Evolutionary conservation across 1,140 invertebrate species (phyloP).

Genomic region (Drosophila pseudoananassae): DNA sequence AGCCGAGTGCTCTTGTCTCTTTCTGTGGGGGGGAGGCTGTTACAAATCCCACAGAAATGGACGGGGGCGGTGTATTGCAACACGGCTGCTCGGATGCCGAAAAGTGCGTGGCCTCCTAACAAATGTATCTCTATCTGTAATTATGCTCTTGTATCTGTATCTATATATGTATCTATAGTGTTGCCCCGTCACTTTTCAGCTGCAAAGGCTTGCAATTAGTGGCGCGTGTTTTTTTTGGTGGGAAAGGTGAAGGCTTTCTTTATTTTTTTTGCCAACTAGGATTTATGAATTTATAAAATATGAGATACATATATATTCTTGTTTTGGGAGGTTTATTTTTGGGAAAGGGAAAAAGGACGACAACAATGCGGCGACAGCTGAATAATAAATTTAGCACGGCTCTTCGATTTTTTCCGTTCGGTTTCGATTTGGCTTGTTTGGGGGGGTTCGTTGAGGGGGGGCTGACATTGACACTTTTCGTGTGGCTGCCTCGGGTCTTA

Average conservation of each 20-base stretch:
- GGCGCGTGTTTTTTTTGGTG: slow-evolving; percentile 53
- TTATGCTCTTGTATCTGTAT: background rate
- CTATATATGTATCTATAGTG: background rate
- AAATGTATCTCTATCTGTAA: slow-evolving; percentile 21
- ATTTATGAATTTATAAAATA: slow-evolving; percentile 34
- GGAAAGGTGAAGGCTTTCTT: slow-evolving; percentile 44
- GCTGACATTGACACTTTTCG: slow-evolving; percentile 80
- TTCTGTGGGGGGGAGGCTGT: slow-evolving; percentile 9
- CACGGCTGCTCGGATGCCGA: background rate
- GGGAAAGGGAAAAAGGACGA: no score
- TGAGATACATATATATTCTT: slow-evolving; percentile 24
- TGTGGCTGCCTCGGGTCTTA: slow-evolving; percentile 50
- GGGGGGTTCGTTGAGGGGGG: background rate
- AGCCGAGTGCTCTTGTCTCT: slow-evolving; percentile 35
- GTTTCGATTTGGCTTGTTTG: slow-evolving; percentile 40
- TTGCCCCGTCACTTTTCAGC: slow-evolving; percentile 4
- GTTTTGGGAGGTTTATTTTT: slow-evolving; percentile 25
- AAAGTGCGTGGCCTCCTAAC: slow-evolving; percentile 14
- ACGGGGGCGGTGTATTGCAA: slow-evolving; percentile 61
- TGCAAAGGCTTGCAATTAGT: slow-evolving; percentile 57
- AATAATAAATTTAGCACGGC: slow-evolving; percentile 78
- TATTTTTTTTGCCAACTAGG: slow-evolving; percentile 24
- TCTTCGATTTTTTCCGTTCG: slow-evolving; percentile 66
- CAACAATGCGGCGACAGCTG: slow-evolving; percentile 55
- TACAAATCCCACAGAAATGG: slow-evolving; percentile 25